Percentiles rank a stretch among this genome's conserved stretches.
phyloP scores from a whole-genome alignment of 1,140 invertebrate species.

The Vanessa atalanta region DNA sequence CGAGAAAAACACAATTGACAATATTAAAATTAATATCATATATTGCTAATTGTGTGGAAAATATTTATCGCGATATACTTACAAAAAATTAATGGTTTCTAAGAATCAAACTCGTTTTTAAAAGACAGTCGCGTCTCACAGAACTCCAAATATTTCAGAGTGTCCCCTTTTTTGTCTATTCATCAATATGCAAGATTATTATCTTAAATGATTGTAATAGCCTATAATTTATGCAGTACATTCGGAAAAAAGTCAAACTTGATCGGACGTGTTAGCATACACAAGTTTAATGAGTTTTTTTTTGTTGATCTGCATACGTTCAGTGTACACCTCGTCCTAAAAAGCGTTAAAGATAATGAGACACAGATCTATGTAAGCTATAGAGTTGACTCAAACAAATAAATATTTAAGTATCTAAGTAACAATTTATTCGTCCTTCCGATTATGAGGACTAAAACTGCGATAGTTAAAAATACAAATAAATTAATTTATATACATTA shows the following conservation, averaged over 20 bases:
- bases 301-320: conserved; percentile 23
- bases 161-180: conserved; percentile 41
- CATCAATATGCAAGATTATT: conserved; percentile 66
- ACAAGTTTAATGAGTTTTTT: conserved; percentile 28
- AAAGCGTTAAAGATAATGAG: neutral
- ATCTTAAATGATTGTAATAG: conserved; percentile 75
- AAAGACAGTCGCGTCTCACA: conserved; percentile 1
- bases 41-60: too few species aligned
- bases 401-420: neutral
- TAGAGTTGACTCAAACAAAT: neutral
- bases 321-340: conserved; percentile 5
- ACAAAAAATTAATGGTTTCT: neutral
- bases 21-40: too few species aligned
- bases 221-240: conserved; percentile 65
- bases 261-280: conserved; percentile 31
- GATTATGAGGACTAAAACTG: too few species aligned
- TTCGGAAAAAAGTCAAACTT: conserved; percentile 49
- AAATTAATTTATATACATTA: too few species aligned
- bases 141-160: conserved; percentile 22
- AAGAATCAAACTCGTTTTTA: neutral
- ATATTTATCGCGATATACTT: too few species aligned
- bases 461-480: too few species aligned
- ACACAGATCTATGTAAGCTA: neutral
- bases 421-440: too few species aligned
- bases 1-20: too few species aligned